A percentile compares a stretch with the other conserved stretches of the same genome.
phyloP scores from a whole-genome alignment of 1,140 invertebrate genomes.

The Magallana gigas region DNA sequence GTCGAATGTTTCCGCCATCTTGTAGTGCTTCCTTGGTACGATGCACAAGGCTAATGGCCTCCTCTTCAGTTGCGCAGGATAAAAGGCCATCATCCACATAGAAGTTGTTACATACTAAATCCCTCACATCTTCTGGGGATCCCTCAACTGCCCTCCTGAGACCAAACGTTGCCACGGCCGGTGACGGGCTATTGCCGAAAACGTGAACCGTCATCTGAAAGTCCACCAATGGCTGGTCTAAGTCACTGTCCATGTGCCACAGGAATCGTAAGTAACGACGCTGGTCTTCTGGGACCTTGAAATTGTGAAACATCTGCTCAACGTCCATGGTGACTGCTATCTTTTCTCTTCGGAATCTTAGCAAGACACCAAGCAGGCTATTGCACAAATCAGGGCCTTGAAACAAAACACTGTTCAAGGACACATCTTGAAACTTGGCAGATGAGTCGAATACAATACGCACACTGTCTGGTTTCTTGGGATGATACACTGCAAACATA shows the following conservation, averaged over 20 bases:
- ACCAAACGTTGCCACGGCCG: conserved; percentile 39
- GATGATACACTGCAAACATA: conserved; percentile 48
- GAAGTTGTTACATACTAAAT: conserved; percentile 49
- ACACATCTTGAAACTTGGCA: conserved; percentile 31
- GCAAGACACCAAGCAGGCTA: conserved; percentile 52
- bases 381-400: conserved; percentile 54
- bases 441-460: conserved; percentile 54
- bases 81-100: conserved; percentile 54
- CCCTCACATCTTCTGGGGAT: conserved; percentile 21
- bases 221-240: conserved; percentile 30
- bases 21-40: conserved; percentile 42
- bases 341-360: conserved; percentile 48
- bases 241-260: conserved; percentile 8
- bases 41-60: conserved; percentile 46
- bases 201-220: conserved; percentile 45
- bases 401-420: conserved; percentile 53
- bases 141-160: conserved; percentile 22
- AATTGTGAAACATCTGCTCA: conserved; percentile 56
- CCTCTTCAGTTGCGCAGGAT: conserved; percentile 5
- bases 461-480: conserved; percentile 39
- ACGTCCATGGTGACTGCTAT: conserved; percentile 55
- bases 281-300: conserved; percentile 35
- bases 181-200: conserved; percentile 36
- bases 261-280: background rate
- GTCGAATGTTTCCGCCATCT: conserved; percentile 35